These are phyloP conservation scores for Nemoura dubitans DNA, from an alignment of 2,888 invertebrate genomes.

Conservation along the genomic window DNA sequence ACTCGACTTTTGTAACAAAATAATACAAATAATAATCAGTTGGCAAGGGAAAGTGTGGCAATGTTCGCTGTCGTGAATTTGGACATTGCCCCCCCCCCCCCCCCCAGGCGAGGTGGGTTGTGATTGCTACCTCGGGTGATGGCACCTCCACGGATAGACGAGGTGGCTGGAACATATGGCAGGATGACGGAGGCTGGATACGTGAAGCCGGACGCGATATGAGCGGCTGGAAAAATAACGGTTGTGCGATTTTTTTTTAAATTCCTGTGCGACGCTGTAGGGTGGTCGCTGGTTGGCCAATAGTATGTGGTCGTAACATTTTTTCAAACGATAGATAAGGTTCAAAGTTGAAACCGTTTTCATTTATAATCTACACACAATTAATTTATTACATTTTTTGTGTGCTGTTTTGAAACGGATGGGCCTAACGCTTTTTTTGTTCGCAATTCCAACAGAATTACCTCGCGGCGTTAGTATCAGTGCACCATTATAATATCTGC, in stretches of 20 bases:
- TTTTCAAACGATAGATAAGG: neutral
- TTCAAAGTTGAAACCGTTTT: conserved; percentile 4
- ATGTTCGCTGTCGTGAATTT: neutral
- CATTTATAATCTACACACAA: conserved; percentile 1
- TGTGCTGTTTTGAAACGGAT: neutral
- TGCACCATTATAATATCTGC: neutral
- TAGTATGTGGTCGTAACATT: neutral
- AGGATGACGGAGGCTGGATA: no score
- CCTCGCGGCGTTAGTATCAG: neutral
- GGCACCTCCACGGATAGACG: no score
- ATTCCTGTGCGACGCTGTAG: neutral
- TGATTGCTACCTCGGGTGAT: no score
- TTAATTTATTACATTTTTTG: neutral
- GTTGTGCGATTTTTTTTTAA: neutral
- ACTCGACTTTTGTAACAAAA: neutral
- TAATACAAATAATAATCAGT: neutral
- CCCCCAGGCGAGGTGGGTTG: no score
- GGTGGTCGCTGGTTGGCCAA: neutral
- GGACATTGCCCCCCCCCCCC: no score
- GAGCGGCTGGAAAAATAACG: neutral
- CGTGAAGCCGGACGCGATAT: neutral
- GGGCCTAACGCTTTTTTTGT: neutral
- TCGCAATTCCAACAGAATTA: neutral
- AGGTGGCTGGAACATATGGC: no score
- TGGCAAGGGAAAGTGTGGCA: neutral